A percentile compares a stretch with the other conserved stretches of the same genome.
Conservation (phyloP, 2,113 vertebrate species). For the Hydropotes inermis region DNA sequence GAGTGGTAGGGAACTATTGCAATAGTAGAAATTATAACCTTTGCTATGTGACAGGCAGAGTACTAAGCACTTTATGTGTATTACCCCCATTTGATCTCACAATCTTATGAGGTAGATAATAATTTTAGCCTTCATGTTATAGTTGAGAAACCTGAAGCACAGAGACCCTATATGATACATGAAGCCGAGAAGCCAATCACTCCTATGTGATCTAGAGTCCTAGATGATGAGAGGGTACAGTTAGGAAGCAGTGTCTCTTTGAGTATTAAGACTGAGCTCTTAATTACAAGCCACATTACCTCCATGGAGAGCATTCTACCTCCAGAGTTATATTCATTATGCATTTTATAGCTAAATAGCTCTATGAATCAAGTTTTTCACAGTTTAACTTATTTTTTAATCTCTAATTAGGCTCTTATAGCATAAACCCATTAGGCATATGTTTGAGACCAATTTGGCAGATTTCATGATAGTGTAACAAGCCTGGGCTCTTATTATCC, state of each 20-base stretch:
- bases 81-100: background rate
- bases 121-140: background rate
- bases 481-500: constrained; percentile 33
- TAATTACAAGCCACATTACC: background rate
- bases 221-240: background rate
- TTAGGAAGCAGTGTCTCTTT: background rate
- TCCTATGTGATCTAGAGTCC: background rate
- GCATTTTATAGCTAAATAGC: background rate
- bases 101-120: background rate
- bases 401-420: constrained; percentile 32
- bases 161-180: background rate
- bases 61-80: background rate
- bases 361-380: constrained; percentile 33
- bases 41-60: background rate
- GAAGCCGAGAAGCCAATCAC: background rate
- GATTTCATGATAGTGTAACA: constrained; percentile 14
- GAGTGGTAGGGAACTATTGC: background rate
- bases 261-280: background rate
- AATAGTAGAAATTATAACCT: background rate
- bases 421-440: constrained; percentile 41
- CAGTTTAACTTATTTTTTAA: constrained; percentile 29
- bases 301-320: background rate
- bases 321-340: background rate
- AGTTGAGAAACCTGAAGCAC: background rate
- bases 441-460: constrained; percentile 33